A percentile compares a stretch with the other conserved stretches of the same genome.
These are phyloP conservation scores for Lycaon pictus DNA, from an alignment of 2,113 vertebrate species.

Conservation along the genomic window DNA sequence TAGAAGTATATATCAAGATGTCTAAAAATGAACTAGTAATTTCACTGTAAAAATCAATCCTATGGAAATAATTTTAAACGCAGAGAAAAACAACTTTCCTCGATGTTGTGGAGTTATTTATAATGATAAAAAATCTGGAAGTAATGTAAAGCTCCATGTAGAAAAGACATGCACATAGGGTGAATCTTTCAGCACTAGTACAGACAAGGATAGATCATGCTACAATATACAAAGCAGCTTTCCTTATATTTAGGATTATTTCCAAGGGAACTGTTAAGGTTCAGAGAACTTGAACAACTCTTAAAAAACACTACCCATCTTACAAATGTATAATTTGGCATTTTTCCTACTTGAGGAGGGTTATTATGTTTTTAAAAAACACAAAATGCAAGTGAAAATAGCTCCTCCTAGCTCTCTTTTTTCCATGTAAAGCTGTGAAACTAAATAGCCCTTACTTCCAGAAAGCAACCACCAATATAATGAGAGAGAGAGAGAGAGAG, in stretches of 20 bases:
- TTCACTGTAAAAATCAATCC: neutral
- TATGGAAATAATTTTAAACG: neutral
- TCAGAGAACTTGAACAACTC: neutral
- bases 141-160: neutral
- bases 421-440: neutral
- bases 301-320: neutral
- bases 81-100: neutral
- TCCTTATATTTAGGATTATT: neutral
- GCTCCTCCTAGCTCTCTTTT: neutral
- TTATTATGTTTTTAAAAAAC: constrained; percentile 1
- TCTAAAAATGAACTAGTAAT: constrained; percentile 1
- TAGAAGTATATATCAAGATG: neutral
- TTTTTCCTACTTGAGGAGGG: constrained; percentile 4
- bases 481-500: neutral
- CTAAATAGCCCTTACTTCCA: neutral
- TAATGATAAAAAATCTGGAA: constrained; percentile 8
- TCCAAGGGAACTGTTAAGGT: neutral
- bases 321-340: neutral
- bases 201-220: neutral
- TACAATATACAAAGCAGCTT: neutral
- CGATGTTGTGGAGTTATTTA: neutral
- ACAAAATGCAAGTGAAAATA: constrained; percentile 13
- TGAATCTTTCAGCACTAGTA: neutral
- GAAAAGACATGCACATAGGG: neutral
- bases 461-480: neutral